Percentiles rank a stretch among this genome's conserved stretches.
Evolutionary conservation across 2,888 invertebrate species (phyloP).

Genomic region (Belgica antarctica): DNA sequence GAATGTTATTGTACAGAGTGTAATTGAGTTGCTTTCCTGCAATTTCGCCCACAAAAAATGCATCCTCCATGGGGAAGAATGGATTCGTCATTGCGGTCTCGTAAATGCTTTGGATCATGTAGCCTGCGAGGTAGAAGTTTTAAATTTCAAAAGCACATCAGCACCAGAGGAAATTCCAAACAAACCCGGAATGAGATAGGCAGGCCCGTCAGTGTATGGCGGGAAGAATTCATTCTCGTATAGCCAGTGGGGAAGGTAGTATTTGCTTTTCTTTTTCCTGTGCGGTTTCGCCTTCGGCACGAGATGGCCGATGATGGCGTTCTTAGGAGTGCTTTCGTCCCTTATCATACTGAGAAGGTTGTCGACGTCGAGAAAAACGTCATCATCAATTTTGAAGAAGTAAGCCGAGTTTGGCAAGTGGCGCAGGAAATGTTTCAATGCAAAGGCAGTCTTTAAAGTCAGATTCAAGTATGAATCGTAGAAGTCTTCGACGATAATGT

Average conservation of each 20-base stretch:
- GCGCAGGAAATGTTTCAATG: background rate
- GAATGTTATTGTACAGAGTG: too few relatives aligned
- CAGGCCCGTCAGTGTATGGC: background rate
- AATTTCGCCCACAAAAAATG: background rate
- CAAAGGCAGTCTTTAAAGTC: background rate
- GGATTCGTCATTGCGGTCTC: background rate
- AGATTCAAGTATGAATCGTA: background rate
- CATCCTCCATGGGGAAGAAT: background rate
- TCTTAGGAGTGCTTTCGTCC: background rate
- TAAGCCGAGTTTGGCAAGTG: background rate
- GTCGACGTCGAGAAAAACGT: background rate
- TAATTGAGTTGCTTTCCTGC: too few relatives aligned
- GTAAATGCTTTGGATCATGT: background rate
- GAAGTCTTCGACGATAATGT: background rate
- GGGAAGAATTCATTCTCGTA: background rate
- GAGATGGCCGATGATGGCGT: background rate
- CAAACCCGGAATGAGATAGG: background rate
- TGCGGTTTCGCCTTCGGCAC: background rate
- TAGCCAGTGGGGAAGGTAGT: background rate
- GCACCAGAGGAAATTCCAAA: background rate
- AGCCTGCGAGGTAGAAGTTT: background rate
- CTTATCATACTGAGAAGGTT: background rate
- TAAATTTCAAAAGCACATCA: too few relatives aligned
- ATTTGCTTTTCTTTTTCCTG: background rate
- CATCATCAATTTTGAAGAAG: background rate